These are phyloP conservation scores for Acleris holmiana DNA, from an alignment of 2,888 invertebrate genomes.

Conservation along the genomic window DNA sequence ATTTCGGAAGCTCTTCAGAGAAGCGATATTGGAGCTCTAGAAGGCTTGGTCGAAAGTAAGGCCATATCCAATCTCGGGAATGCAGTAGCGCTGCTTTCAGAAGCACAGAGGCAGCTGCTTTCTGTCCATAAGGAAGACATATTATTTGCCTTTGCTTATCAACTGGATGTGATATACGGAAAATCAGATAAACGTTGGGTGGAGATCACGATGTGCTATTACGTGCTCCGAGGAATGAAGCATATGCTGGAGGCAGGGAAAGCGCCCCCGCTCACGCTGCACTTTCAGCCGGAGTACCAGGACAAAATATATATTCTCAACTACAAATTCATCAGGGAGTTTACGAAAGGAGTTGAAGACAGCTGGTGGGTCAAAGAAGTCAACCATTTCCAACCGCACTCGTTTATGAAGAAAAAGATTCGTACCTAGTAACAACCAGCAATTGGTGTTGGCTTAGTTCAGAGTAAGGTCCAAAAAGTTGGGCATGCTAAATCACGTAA, in stretches of 20 bases:
- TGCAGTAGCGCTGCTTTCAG: no score
- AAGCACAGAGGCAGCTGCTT: no score
- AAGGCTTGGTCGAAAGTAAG: no score
- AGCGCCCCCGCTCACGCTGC: conserved; percentile 28
- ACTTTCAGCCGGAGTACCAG: conserved; percentile 80
- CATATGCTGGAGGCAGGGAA: conserved; percentile 56
- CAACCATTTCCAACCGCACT: neutral
- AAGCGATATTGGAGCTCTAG: no score
- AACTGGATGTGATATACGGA: conserved; percentile 85
- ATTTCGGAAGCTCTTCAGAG: no score
- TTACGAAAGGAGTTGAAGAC: conserved; percentile 86
- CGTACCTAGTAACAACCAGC: no score
- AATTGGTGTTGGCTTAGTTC: no score
- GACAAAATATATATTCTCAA: conserved; percentile 85
- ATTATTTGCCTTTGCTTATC: conserved; percentile 39
- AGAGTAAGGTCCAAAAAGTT: no score
- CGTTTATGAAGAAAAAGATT: neutral
- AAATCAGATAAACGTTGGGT: conserved; percentile 85
- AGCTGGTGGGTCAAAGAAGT: conserved; percentile 86
- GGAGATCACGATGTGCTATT: conserved; percentile 89
- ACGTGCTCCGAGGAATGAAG: conserved; percentile 83
- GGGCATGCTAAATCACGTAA: no score
- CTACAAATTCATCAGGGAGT: conserved; percentile 88
- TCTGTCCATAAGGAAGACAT: no score
- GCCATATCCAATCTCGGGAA: no score